A percentile compares a stretch with the other conserved stretches of the same genome.
phyloP scores from a whole-genome alignment of 2,888 invertebrate genomes.

The Cephus nigrinus region DNA sequence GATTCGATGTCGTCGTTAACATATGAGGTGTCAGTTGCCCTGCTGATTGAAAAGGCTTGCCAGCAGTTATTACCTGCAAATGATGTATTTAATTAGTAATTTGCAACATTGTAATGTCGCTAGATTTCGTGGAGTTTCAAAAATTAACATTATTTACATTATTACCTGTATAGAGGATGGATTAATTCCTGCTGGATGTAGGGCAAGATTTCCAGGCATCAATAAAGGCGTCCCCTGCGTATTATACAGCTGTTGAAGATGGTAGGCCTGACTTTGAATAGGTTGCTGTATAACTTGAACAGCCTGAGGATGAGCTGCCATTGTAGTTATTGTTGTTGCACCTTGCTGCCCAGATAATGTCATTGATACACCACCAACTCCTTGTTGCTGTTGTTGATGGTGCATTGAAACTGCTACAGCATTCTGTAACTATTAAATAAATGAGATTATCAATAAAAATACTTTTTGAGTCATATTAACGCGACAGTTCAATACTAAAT shows the following conservation, averaged over 20 bases:
- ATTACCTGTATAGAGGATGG: conserved; percentile 79
- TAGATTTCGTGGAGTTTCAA: neutral
- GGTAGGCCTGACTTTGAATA: conserved; percentile 78
- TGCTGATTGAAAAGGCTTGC: conserved; percentile 84
- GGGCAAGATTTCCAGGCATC: conserved; percentile 83
- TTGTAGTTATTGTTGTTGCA: conserved; percentile 77
- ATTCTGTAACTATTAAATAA: conserved; percentile 45
- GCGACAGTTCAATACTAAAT: neutral
- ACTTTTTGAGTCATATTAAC: neutral
- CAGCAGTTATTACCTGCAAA: conserved; percentile 81
- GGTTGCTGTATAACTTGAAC: conserved; percentile 89
- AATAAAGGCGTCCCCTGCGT: conserved; percentile 80
- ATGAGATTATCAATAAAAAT: neutral
- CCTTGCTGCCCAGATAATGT: conserved; percentile 62
- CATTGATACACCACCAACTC: conserved; percentile 66
- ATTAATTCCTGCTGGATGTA: conserved; percentile 80
- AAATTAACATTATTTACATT: neutral
- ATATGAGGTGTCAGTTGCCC: conserved; percentile 83
- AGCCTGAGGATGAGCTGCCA: conserved; percentile 79
- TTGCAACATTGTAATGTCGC: neutral
- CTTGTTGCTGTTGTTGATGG: conserved; percentile 67
- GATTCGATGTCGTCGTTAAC: conserved; percentile 74
- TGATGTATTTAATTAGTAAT: conserved; percentile 7
- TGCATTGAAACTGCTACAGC: conserved; percentile 69
- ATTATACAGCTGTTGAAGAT: conserved; percentile 82